Percentiles rank a stretch among this genome's conserved stretches.
Conservation (phyloP, 1,140 invertebrate species). For the Hyles euphorbiae region DNA sequence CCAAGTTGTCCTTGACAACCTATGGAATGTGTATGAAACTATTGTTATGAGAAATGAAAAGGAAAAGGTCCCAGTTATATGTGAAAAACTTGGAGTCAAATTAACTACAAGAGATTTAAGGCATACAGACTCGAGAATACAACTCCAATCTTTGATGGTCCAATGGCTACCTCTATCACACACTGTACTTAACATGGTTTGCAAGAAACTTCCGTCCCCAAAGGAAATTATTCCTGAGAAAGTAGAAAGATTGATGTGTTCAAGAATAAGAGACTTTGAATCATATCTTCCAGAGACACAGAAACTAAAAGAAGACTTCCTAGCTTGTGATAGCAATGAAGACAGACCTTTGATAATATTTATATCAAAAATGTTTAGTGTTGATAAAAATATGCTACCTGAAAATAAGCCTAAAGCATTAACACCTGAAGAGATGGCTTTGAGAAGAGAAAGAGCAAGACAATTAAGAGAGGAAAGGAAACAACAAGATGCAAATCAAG, state of each 20-base stretch:
- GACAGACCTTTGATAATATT: slow-evolving; percentile 90
- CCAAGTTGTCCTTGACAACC: slow-evolving; percentile 95
- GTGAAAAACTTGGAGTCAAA: slow-evolving; percentile 88
- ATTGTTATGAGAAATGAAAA: slow-evolving; percentile 87
- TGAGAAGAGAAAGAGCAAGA: slow-evolving; percentile 82
- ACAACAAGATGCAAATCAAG: slow-evolving; percentile 60
- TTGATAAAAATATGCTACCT: slow-evolving; percentile 83
- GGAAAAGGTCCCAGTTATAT: slow-evolving; percentile 87
- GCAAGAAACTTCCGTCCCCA: slow-evolving; percentile 88
- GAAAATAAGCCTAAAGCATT: slow-evolving; percentile 84
- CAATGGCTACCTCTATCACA: slow-evolving; percentile 93
- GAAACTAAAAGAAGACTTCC: slow-evolving; percentile 85
- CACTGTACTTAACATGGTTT: slow-evolving; percentile 88
- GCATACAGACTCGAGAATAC: slow-evolving; percentile 85
- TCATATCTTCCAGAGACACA: slow-evolving; percentile 83
- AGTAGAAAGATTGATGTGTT: slow-evolving; percentile 84
- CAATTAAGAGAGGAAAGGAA: slow-evolving; percentile 77
- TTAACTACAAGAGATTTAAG: slow-evolving; percentile 86
- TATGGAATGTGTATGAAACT: slow-evolving; percentile 94
- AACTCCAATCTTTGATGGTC: slow-evolving; percentile 87
- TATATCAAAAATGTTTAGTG: slow-evolving; percentile 96
- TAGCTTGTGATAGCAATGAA: slow-evolving; percentile 80
- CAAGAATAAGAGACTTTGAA: slow-evolving; percentile 81
- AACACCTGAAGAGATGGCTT: slow-evolving; percentile 85
- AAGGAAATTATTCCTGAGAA: slow-evolving; percentile 86